phyloP scores from a whole-genome alignment of 2,113 vertebrate genomes.

The Rhinogobius similis region DNA sequence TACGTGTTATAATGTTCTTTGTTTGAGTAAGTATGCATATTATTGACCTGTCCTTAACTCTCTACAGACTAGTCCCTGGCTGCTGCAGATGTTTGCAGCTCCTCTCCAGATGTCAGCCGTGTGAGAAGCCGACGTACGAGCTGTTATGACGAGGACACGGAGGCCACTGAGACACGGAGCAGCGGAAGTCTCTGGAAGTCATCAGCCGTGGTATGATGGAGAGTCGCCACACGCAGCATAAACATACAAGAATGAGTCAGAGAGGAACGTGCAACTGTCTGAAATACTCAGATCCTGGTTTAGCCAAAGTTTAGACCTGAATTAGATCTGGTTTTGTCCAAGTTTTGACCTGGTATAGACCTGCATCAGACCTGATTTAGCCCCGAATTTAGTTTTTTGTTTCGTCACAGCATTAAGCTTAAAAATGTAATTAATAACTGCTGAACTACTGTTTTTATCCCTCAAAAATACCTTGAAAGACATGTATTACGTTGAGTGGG shows the following conservation, averaged over 20 bases:
- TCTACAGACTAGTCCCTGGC: not conserved
- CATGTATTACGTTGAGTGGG: too few species aligned
- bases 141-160: constrained; percentile 38
- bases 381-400: not conserved
- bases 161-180: constrained; percentile 38
- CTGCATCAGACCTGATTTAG: too few species aligned
- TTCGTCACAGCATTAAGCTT: too few species aligned
- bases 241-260: not conserved
- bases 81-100: not conserved
- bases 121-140: constrained; percentile 1
- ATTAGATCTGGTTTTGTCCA: not conserved
- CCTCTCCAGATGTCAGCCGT: constrained; percentile 19
- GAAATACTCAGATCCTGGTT: not conserved
- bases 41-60: not conserved
- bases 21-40: not conserved
- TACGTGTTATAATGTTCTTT: too few species aligned
- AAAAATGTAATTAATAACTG: too few species aligned
- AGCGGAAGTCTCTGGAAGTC: constrained; percentile 56
- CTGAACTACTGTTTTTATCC: too few species aligned
- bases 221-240: constrained; percentile 18
- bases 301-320: not conserved
- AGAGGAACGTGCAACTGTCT: not conserved
- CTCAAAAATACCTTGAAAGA: too few species aligned
- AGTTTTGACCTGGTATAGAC: not conserved
- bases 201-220: constrained; percentile 26